Evolutionary conservation across 2,113 vertebrate species (phyloP), one percentile per base, ranked within the genome.

Genomic region (Etia nguti): DNA sequence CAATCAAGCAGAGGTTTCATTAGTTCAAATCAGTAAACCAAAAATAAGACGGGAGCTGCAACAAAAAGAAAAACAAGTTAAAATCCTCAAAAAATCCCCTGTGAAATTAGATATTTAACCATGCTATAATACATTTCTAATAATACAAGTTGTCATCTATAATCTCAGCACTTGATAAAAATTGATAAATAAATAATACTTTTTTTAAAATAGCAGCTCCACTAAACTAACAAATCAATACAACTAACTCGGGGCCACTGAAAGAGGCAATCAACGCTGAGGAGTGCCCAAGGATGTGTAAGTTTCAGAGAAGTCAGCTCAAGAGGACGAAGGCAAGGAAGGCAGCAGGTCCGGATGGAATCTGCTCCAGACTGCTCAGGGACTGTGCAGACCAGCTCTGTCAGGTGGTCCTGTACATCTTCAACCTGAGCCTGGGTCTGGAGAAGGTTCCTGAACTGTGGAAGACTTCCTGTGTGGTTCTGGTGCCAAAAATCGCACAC

Each of bases 201-300:
- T 31, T 22, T 34, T 22, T 18, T 0, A 1, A 1, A 13, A 41
- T 7, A n/a, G 36, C 36, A 70, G 38, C 4, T 43, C n/a, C 65
- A 24, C n/a, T 70, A 70, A 70, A 24, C 65, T 16, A 70, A 70
- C 65, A 70, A 70, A 70, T 43, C 38, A 70, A 43, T 70, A 68
- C 11, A 68, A 68, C 62, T 41, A 68, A 68, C 36, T 41, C n/a
- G 62, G 20, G 36, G 11, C 12, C 20, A 68, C 62, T 68, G 20
- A 8, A 26, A 34, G 59, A 24, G 65, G 20, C 34, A 9, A 68
- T 13, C n/a, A 22, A 41, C 36, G 12, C 36, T 15, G 65, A 70
- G 34, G 20, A 1, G 1, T 11, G 20, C 20, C 11, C 20, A 68
- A 10, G 41, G n/a, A 15, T 70, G 62, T 22, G 15, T 22, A 70